Base-by-base conservation (phyloP, 1,140 invertebrate genomes). In the Pogonomyrmex barbatus region DNA sequence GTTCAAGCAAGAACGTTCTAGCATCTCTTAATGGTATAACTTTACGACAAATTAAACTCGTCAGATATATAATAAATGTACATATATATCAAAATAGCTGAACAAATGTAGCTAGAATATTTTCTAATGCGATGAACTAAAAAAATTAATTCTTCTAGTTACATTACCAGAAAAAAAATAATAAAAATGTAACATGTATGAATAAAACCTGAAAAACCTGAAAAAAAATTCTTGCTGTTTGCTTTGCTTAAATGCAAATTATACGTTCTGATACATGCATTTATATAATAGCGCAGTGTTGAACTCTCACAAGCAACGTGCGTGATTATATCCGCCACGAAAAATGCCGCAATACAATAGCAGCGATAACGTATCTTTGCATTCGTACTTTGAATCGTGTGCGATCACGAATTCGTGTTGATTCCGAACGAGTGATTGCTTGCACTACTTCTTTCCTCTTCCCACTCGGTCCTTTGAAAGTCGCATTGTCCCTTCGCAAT, bases 401-500 rank as follows among this genome's bases (percentile, higher is more conserved):
- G 10, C 67, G 30, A 82, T 58, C 67, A 33, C 52, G 39, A 82
- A 82, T 47, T 73, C 17, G 30, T 8, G 68, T 83, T 54, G 56
- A 75, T 73, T 45, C n/a, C 47, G n/a, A 68, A 8, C 68, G 45
- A 75, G 3, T 83, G 56, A 75, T 60, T 58, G 42, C 33, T 42
- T 36, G 8, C 9, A 10, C 54, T 12, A 63, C 9, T 63, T 68
- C 6, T 71, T 82, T 81, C n/a, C n/a, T 67, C 6, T 52, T 30
- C 36, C 8, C 6, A 56, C 30, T 24, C 30, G 4, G 10, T 24
- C 17, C 30, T 50, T 56, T 14, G 14, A 81, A 81, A 81, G 24
- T 81, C 9, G 30, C 54, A 42, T 83, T 83, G 17, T 75, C 45
- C 12, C 42, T 73, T 5, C 45, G 39, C 79, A 58, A 83, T 73